phyloP scores from a whole-genome alignment of 2,888 invertebrate species.

The Matsumyia berberina region DNA sequence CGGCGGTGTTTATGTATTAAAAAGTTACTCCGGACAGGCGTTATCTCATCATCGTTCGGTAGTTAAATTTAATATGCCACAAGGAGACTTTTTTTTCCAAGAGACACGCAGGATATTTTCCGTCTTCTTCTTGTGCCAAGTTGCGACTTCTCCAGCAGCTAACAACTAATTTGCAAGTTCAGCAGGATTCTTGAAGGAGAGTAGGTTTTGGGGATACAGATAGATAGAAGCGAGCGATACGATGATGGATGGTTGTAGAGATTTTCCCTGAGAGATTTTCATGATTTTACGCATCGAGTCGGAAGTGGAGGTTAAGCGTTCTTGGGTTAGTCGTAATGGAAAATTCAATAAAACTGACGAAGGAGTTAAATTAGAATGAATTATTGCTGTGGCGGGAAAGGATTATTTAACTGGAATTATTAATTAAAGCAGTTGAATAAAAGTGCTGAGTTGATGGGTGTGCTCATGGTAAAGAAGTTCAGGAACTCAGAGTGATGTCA shows the following conservation, averaged over 20 bases:
- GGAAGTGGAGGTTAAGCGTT: slow-evolving; percentile 70
- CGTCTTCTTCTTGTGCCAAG: slow-evolving; percentile 33
- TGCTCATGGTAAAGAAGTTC: too few relatives aligned
- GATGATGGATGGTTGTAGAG: slow-evolving; percentile 62
- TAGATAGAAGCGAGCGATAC: slow-evolving; percentile 29
- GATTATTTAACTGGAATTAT: slow-evolving; percentile 11
- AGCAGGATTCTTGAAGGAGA: slow-evolving; percentile 52
- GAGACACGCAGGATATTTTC: slow-evolving; percentile 66
- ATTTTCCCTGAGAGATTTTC: slow-evolving; percentile 47
- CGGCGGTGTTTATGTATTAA: slow-evolving; percentile 76
- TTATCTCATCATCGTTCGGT: slow-evolving; percentile 56
- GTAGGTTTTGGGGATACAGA: background rate
- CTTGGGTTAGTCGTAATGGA: slow-evolving; percentile 63
- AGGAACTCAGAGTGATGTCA: too few relatives aligned
- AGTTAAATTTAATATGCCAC: slow-evolving; percentile 75
- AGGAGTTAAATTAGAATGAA: slow-evolving; percentile 68
- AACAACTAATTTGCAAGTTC: slow-evolving; percentile 75
- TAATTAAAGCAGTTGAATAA: slow-evolving; percentile 12
- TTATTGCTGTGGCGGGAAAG: slow-evolving; percentile 18
- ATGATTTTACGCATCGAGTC: slow-evolving; percentile 66
- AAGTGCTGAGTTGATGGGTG: too few relatives aligned
- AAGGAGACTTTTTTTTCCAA: slow-evolving; percentile 59
- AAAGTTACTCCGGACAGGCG: slow-evolving; percentile 73
- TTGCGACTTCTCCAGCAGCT: slow-evolving; percentile 16
- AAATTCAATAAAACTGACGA: slow-evolving; percentile 72